Conservation (phyloP, 2,113 vertebrate species). For the Chaetodon auriga region DNA sequence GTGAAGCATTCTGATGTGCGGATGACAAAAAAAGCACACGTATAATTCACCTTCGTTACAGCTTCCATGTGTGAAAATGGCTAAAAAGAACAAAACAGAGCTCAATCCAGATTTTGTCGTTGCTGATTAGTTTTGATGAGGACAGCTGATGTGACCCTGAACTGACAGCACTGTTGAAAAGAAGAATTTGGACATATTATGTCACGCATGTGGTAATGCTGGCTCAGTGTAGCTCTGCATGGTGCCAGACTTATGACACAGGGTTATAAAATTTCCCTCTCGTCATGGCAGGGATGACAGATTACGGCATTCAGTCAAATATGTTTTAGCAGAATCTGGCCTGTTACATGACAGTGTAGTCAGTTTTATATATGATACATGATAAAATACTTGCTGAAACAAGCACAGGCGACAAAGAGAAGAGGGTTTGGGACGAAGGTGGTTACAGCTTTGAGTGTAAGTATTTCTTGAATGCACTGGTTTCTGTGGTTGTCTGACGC, state of each 20-base stretch:
- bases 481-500: too few relatives aligned
- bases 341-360: neutral
- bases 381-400: neutral
- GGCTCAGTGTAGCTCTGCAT: neutral
- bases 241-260: constrained; percentile 6
- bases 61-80: constrained; percentile 18
- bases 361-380: neutral
- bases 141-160: neutral
- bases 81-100: neutral
- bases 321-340: neutral
- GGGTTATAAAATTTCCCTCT: neutral
- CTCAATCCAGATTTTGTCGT: neutral
- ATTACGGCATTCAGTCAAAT: neutral
- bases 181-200: neutral
- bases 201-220: constrained; percentile 23
- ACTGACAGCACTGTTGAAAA: neutral
- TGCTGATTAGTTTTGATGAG: neutral
- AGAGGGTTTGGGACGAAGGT: neutral
- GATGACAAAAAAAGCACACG: neutral
- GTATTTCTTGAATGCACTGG: too few relatives aligned
- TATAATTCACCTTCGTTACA: constrained; percentile 7
- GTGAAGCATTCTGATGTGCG: neutral
- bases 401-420: neutral
- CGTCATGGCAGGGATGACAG: constrained; percentile 12
- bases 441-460: neutral